A percentile compares a stretch with the other conserved stretches of the same genome.
These are phyloP conservation scores for Cheirogaleus medius DNA, from an alignment of 2,113 vertebrate genomes.

Conservation along the genomic window DNA sequence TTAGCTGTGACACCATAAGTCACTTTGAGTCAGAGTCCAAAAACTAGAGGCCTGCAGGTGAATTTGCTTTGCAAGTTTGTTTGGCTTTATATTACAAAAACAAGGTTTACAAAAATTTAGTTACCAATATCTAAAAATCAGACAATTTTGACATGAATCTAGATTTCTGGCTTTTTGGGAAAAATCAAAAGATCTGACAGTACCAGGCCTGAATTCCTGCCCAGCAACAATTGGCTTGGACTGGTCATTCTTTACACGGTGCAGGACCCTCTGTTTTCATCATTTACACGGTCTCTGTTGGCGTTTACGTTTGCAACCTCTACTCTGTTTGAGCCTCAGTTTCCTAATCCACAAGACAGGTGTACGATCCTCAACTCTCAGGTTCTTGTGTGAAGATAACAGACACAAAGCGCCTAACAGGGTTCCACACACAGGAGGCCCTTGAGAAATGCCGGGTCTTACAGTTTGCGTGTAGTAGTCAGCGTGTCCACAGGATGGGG, in stretches of 20 bases:
- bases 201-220: background rate
- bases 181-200: conserved; percentile 41
- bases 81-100: conserved; percentile 16
- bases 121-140: conserved; percentile 37
- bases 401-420: background rate
- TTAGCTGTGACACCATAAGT: background rate
- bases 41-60: background rate
- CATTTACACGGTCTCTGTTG: background rate
- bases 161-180: conserved; percentile 47
- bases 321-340: background rate
- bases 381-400: background rate
- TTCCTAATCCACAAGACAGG: background rate
- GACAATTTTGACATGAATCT: conserved; percentile 29
- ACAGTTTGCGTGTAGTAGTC: background rate
- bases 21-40: background rate
- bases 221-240: conserved; percentile 9
- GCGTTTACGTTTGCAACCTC: background rate
- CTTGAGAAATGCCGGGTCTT: background rate
- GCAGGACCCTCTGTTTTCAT: background rate
- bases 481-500: background rate
- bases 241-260: background rate
- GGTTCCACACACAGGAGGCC: background rate
- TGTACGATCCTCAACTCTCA: background rate
- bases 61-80: conserved; percentile 25
- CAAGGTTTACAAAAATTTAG: conserved; percentile 39